These are phyloP conservation scores for Oryctolagus cuniculus DNA, from an alignment of 2,113 vertebrate genomes.

Conservation along the genomic window mOryCun1.1 NC_091440.1:18108001-18108500, in stretches of 20 bases:
- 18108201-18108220: background rate
- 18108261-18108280: background rate
- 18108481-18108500: background rate
- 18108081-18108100: background rate
- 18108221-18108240: background rate
- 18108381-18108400: background rate
- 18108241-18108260: background rate
- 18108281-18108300: fast-evolving
- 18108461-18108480: background rate
- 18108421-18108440: background rate
- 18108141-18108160: background rate
- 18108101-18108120: background rate
- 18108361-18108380: background rate
- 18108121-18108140: background rate
- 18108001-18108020: background rate
- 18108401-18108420: no score
- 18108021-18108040: background rate
- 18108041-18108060: background rate
- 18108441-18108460: no score
- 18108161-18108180: background rate
- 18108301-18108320: background rate
- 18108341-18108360: background rate
- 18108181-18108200: background rate
- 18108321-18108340: background rate
- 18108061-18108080: background rate